A percentile compares a stretch with the other conserved stretches of the same genome.
phyloP scores from a whole-genome alignment of 2,113 vertebrate genomes.

The Chloebia gouldiae region DNA sequence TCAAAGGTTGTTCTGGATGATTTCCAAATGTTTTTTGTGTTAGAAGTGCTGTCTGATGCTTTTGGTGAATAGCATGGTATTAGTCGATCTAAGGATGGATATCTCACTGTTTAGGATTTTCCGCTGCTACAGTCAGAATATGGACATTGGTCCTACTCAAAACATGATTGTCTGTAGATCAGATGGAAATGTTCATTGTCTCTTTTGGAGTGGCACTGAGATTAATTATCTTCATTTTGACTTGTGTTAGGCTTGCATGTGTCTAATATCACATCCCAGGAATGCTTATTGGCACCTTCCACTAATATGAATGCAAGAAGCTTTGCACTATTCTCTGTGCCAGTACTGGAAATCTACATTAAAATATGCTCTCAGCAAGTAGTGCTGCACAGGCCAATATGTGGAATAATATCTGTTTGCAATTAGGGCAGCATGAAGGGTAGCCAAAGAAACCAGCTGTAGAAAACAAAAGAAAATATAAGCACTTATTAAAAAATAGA shows the following conservation, averaged over 20 bases:
- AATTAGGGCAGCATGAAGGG: background rate
- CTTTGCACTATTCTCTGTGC: background rate
- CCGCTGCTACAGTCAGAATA: background rate
- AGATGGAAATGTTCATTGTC: background rate
- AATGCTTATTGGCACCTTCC: background rate
- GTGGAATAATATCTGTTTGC: background rate
- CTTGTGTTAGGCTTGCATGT: background rate
- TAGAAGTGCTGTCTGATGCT: background rate
- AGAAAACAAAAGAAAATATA: background rate
- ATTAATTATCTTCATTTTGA: background rate
- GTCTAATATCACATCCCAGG: background rate
- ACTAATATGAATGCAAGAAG: background rate
- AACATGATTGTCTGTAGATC: background rate
- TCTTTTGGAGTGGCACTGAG: background rate
- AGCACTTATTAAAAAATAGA: background rate
- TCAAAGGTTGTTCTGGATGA: background rate
- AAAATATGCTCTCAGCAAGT: background rate
- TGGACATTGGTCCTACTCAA: background rate
- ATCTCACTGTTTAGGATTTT: background rate
- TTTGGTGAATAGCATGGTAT: background rate
- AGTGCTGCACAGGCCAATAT: background rate
- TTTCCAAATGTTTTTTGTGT: background rate
- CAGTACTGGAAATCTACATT: background rate
- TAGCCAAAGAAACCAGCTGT: background rate
- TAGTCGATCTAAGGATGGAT: background rate